A percentile compares a stretch with the other conserved stretches of the same genome.
Evolutionary conservation across 1,140 invertebrate species (phyloP).

Genomic region (Lepidurus apus): DNA sequence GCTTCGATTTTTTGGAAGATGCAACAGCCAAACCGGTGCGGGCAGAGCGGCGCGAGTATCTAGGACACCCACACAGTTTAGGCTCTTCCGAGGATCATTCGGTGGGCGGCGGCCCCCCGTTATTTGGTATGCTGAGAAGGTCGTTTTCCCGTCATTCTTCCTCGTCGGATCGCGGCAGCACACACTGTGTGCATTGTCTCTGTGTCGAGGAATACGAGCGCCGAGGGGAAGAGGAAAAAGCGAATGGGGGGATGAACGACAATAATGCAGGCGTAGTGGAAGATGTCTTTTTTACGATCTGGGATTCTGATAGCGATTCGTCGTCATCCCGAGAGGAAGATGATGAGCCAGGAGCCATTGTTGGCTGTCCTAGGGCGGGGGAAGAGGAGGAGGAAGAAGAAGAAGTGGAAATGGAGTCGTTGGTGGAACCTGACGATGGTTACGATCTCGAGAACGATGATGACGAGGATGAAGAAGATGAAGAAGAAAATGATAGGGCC

Average conservation of each 20-base stretch:
- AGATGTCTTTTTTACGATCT: constrained; percentile 11
- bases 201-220: constrained; percentile 50
- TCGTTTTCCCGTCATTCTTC: constrained; percentile 34
- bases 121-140: constrained; percentile 31
- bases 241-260: constrained; percentile 33
- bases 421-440: constrained; percentile 52
- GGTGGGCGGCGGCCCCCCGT: constrained; percentile 24
- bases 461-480: constrained; percentile 33
- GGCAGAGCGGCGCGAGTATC: neutral
- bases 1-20: constrained; percentile 33
- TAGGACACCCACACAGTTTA: neutral
- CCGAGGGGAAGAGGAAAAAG: constrained; percentile 38
- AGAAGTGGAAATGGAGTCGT: constrained; percentile 38
- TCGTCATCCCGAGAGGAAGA: neutral
- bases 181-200: constrained; percentile 33
- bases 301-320: neutral
- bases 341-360: neutral
- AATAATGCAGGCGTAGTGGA: neutral
- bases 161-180: constrained; percentile 34
- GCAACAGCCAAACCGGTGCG: neutral
- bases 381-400: neutral
- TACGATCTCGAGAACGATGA: constrained; percentile 43
- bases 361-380: neutral
- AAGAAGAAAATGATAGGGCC: constrained; percentile 13
- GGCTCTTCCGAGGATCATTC: constrained; percentile 16